Base-by-base conservation (phyloP, 1,140 invertebrate genomes). In the Mesaphorura yosii region DNA sequence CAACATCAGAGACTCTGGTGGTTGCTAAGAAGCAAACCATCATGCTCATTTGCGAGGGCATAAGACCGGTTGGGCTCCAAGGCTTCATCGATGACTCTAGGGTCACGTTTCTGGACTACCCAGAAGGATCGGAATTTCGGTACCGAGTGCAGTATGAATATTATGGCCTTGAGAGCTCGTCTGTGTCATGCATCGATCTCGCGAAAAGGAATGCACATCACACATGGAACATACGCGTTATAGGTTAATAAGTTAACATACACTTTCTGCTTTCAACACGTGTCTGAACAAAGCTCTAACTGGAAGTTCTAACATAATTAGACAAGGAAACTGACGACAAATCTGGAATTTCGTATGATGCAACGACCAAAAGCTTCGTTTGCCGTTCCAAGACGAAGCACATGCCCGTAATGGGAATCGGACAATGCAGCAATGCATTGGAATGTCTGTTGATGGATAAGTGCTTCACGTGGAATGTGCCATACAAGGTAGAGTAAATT, bases 401-500 rank as follows among this genome's bases (percentile, higher is more conserved):
- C 12, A 27, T 26, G 3, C 46, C 46, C 10, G 37, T 31, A 6
- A 48, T 48, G 4, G 46, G 14, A 6, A 19, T 48, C 5, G 46
- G 28, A 4, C 12, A 48, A 17, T 48, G 46, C 29, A 48, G 37
- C 22, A 22, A 26, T 17, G 14, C 27, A 17, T 34, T 27, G 25
- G 28, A 48, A 10, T 48, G 46, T 37, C 5, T 19, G 37, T 22
- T 48, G 12, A 15, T 26, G 29, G 27, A 48, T 22, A 48, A 48
- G 29, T 48, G 46, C 29, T 48, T 48, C 29, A 34, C 3, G n/a
- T 48, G 46, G 46, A 22, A 48, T 37, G 46, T 31, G 19, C 25
- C 46, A 7, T 48, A 48, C 19, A 48, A 29, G 29, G 46, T 48
- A 48, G 17, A 46, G 12, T 22, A 46, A 6, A 26, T 46, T 23